Conservation (phyloP, 2,888 invertebrate species). For the Scaptomyza cyrtandrae region DNA sequence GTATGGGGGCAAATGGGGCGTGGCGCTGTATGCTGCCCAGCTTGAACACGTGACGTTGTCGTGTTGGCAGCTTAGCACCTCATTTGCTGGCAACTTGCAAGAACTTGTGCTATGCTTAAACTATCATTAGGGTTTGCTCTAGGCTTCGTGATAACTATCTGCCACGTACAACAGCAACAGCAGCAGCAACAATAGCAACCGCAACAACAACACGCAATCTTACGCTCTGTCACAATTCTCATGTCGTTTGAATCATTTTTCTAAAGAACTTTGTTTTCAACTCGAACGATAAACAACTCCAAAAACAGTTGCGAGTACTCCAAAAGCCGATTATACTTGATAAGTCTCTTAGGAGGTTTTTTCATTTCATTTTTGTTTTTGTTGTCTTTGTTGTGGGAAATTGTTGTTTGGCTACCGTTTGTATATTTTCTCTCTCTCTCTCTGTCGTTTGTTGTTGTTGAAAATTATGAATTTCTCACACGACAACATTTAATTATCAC, state of each 20-base stretch:
- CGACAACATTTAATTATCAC: conserved; percentile 68
- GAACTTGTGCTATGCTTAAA: conserved; percentile 19
- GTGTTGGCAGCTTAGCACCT: conserved; percentile 70
- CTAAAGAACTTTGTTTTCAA: conserved; percentile 40
- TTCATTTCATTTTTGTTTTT: too few relatives aligned
- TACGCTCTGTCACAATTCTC: conserved; percentile 59
- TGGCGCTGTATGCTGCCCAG: conserved; percentile 30
- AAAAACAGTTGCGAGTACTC: conserved; percentile 25
- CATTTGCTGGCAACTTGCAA: conserved; percentile 51
- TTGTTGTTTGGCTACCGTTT: conserved; percentile 44
- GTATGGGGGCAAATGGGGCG: conserved; percentile 21
- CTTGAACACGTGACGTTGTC: conserved; percentile 54
- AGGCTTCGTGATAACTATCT: conserved; percentile 44
- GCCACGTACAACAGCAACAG: conserved; percentile 29
- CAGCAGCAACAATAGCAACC: neutral
- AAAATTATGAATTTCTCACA: conserved; percentile 71
- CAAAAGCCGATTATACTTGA: conserved; percentile 54
- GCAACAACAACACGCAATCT: conserved; percentile 54
- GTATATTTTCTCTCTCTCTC: neutral
- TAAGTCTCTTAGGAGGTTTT: conserved; percentile 22
- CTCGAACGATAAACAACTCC: conserved; percentile 26
- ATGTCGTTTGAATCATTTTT: conserved; percentile 42
- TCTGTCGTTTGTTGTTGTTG: conserved; percentile 20
- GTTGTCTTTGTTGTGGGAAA: conserved; percentile 49
- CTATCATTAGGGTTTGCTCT: conserved; percentile 48